Percentiles rank a stretch among this genome's conserved stretches.
phyloP scores from a whole-genome alignment of 2,113 vertebrate genomes.

The Corydoras sp. region DNA sequence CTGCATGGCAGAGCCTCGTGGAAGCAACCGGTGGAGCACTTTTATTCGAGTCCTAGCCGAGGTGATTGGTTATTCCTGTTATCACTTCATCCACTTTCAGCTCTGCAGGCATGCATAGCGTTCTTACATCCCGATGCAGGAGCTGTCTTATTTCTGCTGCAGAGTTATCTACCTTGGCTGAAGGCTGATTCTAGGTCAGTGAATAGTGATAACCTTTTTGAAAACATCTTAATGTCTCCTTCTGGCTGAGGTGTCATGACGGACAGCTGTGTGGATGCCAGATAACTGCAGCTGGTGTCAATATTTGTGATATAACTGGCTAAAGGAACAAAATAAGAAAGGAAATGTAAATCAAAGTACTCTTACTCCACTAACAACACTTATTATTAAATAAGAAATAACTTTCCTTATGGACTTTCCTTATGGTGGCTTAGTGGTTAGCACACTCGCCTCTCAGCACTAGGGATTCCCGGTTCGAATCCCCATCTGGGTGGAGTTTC shows the following conservation, averaged over 20 bases:
- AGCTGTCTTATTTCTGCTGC: neutral
- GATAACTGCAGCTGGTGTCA: neutral
- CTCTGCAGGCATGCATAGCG: neutral
- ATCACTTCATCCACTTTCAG: conserved; percentile 1
- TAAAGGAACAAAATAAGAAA: neutral
- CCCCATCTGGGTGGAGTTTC: too few relatives aligned
- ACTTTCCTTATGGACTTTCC: too few relatives aligned
- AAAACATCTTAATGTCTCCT: neutral
- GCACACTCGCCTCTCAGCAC: too few relatives aligned
- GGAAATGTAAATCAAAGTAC: too few relatives aligned
- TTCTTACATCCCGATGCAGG: neutral
- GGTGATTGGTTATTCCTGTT: neutral
- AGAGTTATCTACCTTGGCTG: neutral
- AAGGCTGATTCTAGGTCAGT: conserved; percentile 8
- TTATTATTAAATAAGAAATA: too few relatives aligned
- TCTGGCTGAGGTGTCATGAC: neutral
- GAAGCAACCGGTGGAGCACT: too few relatives aligned
- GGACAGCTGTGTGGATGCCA: neutral
- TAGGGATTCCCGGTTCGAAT: too few relatives aligned
- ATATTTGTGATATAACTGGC: too few relatives aligned
- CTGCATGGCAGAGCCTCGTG: too few relatives aligned
- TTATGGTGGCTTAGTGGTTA: too few relatives aligned
- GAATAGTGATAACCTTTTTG: neutral
- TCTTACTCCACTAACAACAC: too few relatives aligned
- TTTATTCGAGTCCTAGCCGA: too few relatives aligned